Percentiles rank a stretch among this genome's conserved stretches.
phyloP scores from a whole-genome alignment of 2,888 invertebrate genomes.

The Apamea epomidion region DNA sequence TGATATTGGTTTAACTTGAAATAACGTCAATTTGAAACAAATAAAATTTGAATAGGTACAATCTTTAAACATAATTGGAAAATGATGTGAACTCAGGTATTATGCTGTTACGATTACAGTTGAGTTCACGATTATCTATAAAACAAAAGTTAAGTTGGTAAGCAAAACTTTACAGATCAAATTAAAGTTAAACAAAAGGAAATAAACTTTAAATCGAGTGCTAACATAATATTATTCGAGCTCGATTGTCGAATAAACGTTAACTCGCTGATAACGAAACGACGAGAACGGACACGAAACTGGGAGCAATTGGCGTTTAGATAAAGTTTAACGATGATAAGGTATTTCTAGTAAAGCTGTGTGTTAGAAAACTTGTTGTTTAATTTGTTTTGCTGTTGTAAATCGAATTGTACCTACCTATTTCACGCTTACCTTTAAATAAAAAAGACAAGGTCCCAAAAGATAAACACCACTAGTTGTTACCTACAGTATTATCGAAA shows the following conservation, averaged over 20 bases:
- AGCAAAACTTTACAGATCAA: neutral
- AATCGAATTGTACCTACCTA: neutral
- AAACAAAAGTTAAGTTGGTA: neutral
- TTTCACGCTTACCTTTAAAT: neutral
- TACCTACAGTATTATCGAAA: constrained; percentile 16
- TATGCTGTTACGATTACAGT: no score
- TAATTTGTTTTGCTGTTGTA: neutral
- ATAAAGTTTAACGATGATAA: neutral
- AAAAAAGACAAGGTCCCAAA: neutral
- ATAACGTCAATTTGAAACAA: no score
- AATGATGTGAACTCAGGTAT: neutral
- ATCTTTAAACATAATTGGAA: neutral
- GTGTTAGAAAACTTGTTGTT: neutral
- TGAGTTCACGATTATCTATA: neutral
- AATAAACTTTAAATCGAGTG: neutral
- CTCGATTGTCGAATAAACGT: neutral
- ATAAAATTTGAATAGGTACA: neutral
- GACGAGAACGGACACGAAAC: no score
- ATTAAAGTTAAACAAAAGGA: neutral
- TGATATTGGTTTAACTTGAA: no score
- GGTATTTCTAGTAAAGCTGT: no score
- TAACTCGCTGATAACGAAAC: neutral
- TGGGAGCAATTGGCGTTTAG: neutral
- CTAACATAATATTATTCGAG: neutral
- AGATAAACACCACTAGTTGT: neutral